Evolutionary conservation across 2,888 invertebrate genomes (phyloP).

Genomic region (Cistogaster globosa): DNA sequence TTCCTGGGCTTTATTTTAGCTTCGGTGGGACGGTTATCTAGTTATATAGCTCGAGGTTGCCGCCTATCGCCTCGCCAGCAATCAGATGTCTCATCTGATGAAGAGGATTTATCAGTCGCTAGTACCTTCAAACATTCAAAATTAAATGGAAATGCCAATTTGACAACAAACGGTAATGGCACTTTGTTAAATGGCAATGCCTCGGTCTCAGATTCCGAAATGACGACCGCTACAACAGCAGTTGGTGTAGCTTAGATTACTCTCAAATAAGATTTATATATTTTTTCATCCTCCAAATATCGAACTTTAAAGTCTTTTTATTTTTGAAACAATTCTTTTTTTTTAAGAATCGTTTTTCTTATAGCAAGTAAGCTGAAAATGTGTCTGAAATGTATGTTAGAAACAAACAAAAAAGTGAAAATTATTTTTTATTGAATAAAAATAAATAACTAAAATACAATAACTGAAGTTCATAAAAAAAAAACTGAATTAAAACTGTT

Average conservation of each 20-base stretch:
- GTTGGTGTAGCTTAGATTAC: conserved; percentile 39
- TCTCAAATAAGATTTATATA: not conserved
- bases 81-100: conserved; percentile 89
- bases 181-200: conserved; percentile 37
- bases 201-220: conserved; percentile 43
- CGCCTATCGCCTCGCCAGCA: conserved; percentile 89
- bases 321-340: not conserved
- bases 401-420: not conserved
- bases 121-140: conserved; percentile 52
- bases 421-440: not conserved
- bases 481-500: not conserved
- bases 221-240: not conserved
- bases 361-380: conserved; percentile 20
- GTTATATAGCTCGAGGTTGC: conserved; percentile 89
- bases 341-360: conserved; percentile 4
- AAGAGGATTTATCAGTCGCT: conserved; percentile 76
- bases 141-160: conserved; percentile 61
- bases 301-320: conserved; percentile 1
- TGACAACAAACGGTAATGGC: conserved; percentile 35
- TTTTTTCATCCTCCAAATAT: not conserved
- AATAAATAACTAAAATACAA: too few species aligned
- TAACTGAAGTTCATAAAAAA: not conserved
- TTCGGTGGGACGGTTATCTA: conserved; percentile 90
- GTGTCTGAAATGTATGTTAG: conserved; percentile 6
- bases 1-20: conserved; percentile 97